Evolutionary conservation across 2,113 vertebrate species (phyloP).

Genomic region (Pao palembangensis): DNA sequence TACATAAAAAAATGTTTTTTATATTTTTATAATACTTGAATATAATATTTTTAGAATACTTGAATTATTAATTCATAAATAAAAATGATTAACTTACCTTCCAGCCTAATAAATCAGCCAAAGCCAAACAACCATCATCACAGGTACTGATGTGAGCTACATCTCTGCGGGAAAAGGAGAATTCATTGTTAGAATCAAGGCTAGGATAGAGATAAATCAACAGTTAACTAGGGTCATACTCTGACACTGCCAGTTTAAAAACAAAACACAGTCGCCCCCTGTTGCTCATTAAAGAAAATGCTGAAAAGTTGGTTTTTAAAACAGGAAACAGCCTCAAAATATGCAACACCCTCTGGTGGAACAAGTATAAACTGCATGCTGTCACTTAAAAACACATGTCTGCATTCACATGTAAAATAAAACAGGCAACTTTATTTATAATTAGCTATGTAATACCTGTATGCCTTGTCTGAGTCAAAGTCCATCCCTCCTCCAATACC

Average conservation of each 20-base stretch:
- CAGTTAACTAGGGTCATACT: no score
- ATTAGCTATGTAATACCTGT: slow-evolving; percentile 75
- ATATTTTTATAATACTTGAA: no score
- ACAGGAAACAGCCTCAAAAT: background rate
- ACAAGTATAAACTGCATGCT: background rate
- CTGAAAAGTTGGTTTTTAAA: background rate
- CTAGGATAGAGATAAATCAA: no score
- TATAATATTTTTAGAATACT: no score
- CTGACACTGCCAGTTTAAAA: no score
- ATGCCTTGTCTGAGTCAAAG: slow-evolving; percentile 91
- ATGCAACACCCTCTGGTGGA: slow-evolving; percentile 9
- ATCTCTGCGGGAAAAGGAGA: slow-evolving; percentile 71
- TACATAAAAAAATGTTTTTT: no score
- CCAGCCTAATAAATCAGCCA: slow-evolving; percentile 88
- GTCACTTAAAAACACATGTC: background rate
- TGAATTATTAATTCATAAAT: no score
- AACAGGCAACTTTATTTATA: background rate
- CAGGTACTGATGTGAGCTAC: slow-evolving; percentile 86
- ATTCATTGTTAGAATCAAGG: background rate
- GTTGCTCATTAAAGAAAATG: background rate
- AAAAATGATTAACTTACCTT: slow-evolving; percentile 71
- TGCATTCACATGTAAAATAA: background rate
- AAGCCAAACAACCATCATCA: slow-evolving; percentile 84
- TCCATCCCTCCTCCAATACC: slow-evolving; percentile 87
- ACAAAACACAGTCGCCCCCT: no score